Percentiles rank a stretch among this genome's conserved stretches.
Conservation (phyloP, 2,888 invertebrate species). For the Drosophila nigricruria region DNA sequence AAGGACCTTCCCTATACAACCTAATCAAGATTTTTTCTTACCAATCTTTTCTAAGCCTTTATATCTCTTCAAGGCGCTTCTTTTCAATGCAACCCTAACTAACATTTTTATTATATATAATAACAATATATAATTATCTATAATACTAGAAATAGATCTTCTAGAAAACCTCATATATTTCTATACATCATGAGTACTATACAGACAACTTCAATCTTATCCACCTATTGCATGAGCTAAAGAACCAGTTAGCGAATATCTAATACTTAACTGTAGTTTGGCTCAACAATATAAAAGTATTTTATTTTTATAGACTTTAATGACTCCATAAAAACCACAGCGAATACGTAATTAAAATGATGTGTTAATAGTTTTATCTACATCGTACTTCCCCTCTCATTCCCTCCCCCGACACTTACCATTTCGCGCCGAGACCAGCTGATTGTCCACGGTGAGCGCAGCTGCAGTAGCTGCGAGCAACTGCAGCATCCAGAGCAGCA, state of each 20-base stretch:
- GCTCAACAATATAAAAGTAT: background rate
- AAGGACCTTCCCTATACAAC: no score
- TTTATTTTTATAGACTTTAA: constrained; percentile 3
- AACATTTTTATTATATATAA: no score
- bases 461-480: constrained; percentile 38
- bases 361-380: constrained; percentile 16
- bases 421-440: constrained; percentile 84
- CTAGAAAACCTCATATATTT: background rate
- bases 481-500: constrained; percentile 50
- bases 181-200: background rate
- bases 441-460: constrained; percentile 84
- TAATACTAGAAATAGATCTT: background rate
- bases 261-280: background rate
- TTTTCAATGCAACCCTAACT: no score
- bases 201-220: background rate
- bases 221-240: background rate
- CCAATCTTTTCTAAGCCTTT: background rate
- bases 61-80: background rate
- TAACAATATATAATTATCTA: no score
- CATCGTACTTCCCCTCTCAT: background rate
- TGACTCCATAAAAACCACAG: background rate
- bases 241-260: background rate
- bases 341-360: constrained; percentile 13
- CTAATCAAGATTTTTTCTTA: background rate
- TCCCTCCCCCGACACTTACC: constrained; percentile 69